Conservation (phyloP, 37 sponge, comb jelly and placozoan species). For the Crambe crambe region DNA sequence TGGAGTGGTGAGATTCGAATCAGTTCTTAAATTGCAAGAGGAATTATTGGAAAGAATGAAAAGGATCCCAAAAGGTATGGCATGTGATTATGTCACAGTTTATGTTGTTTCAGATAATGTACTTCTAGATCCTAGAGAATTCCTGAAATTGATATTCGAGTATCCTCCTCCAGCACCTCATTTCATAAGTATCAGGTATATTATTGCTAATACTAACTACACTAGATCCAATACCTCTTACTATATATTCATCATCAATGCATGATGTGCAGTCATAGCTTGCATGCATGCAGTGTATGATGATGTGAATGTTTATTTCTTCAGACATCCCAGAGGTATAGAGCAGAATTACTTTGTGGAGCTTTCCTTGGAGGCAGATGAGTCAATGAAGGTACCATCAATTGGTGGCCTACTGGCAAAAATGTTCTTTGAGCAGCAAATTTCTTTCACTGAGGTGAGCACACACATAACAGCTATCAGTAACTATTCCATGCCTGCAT, state of each 20-base stretch:
- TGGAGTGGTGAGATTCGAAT: constrained; percentile 66
- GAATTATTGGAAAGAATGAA: constrained; percentile 66
- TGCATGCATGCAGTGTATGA: no score
- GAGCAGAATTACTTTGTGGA: constrained; percentile 80
- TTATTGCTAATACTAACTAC: no score
- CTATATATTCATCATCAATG: no score
- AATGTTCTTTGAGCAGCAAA: constrained; percentile 65
- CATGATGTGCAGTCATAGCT: no score
- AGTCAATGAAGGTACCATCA: constrained; percentile 4
- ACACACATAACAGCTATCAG: no score
- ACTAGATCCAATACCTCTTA: no score
- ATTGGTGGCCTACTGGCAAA: constrained; percentile 38
- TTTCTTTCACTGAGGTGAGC: constrained; percentile 67
- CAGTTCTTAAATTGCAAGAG: constrained; percentile 71
- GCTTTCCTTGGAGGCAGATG: constrained; percentile 71
- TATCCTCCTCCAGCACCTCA: constrained; percentile 34
- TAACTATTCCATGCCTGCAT: no score
- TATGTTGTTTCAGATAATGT: neutral
- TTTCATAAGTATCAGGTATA: constrained; percentile 50
- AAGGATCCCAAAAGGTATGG: constrained; percentile 74
- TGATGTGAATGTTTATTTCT: neutral
- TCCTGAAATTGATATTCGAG: constrained; percentile 88
- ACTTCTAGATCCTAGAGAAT: constrained; percentile 94
- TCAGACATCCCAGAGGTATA: constrained; percentile 70
- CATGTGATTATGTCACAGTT: constrained; percentile 19